phyloP scores from a whole-genome alignment of 2,797 vertebrate species.

The Eremophila alpestris region DNA sequence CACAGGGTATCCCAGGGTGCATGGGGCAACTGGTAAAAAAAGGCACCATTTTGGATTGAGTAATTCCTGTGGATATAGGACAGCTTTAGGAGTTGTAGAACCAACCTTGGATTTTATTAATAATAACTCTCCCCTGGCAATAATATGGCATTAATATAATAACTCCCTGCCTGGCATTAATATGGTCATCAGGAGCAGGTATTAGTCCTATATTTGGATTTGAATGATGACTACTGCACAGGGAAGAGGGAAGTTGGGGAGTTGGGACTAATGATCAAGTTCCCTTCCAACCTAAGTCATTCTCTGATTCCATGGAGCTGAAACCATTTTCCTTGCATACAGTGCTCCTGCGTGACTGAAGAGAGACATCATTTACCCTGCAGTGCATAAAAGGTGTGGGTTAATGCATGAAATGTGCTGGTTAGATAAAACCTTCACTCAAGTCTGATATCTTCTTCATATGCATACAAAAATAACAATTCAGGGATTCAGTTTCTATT shows the following conservation, averaged over 20 bases:
- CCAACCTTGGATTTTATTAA: neutral
- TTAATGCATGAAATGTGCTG: neutral
- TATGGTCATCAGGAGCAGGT: neutral
- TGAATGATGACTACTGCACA: neutral
- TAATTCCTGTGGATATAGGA: neutral
- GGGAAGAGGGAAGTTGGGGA: neutral
- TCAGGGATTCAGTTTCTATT: conserved; percentile 11
- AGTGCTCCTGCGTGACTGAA: neutral
- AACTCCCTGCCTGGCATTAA: neutral
- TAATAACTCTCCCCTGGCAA: neutral
- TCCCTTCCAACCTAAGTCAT: neutral
- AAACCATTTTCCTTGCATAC: neutral
- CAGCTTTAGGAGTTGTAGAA: neutral
- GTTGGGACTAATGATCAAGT: neutral
- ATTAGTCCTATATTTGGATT: neutral
- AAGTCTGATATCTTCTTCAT: neutral
- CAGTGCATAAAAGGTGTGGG: neutral
- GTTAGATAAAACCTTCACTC: neutral
- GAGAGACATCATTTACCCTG: neutral
- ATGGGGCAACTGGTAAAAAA: neutral
- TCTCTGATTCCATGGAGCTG: neutral
- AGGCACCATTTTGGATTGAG: fast-evolving
- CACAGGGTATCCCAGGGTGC: neutral
- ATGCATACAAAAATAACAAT: neutral
- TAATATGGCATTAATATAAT: neutral